phyloP scores from a whole-genome alignment of 2,888 invertebrate genomes.

The Eremobia ochroleuca region DNA sequence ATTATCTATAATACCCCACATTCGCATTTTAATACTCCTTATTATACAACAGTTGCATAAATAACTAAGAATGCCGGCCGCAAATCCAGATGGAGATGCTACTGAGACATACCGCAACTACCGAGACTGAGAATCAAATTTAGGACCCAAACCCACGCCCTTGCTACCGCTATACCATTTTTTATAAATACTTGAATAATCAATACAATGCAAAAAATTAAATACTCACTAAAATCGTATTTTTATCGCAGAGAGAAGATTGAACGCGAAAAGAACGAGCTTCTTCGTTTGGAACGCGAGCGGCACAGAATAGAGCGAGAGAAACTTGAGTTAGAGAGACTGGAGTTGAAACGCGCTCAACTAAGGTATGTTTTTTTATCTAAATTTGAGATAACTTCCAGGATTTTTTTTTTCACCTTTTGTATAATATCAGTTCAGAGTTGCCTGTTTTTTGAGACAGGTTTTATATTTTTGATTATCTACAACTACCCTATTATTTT shows the following conservation, averaged over 20 bases:
- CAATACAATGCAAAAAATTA: neutral
- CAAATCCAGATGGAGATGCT: neutral
- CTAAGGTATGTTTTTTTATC: constrained; percentile 88
- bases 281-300: constrained; percentile 96
- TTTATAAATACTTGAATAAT: neutral
- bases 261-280: constrained; percentile 96
- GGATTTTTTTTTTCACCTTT: neutral
- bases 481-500: neutral
- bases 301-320: constrained; percentile 95
- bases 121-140: neutral
- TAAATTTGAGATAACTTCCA: neutral
- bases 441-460: neutral
- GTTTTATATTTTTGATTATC: neutral
- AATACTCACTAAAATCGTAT: neutral
- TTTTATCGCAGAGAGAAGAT: constrained; percentile 93
- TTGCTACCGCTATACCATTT: neutral
- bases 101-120: too few relatives aligned
- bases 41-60: too few relatives aligned
- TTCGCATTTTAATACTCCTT: too few relatives aligned
- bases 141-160: too few relatives aligned
- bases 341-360: constrained; percentile 96
- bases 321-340: constrained; percentile 94
- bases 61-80: neutral
- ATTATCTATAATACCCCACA: too few relatives aligned
- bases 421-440: neutral